Evolutionary conservation across 2,888 invertebrate species (phyloP), one percentile per base, ranked within the genome.

Genomic region (Dichetophora obliterata): DNA sequence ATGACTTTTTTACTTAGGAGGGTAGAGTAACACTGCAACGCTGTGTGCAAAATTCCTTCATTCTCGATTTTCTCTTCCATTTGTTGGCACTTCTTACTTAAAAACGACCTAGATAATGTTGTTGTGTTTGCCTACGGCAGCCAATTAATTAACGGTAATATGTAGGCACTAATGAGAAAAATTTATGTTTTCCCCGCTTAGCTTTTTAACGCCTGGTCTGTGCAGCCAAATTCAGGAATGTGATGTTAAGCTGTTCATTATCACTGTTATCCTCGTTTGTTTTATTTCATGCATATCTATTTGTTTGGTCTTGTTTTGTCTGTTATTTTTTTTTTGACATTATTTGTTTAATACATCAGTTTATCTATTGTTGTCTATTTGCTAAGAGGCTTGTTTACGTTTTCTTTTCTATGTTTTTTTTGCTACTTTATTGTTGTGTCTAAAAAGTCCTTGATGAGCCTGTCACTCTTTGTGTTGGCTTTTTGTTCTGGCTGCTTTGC

Each of bases 131-230:
- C 68, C 50, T 27, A n/a, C 50, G 50, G 71, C 50, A 37, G 82
- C 80, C 83, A 84, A 87, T 87, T 86, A 86, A 85, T 85, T 87
- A 85, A 81, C 82, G 81, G 82, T 84, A 85, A 86, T 85, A 85
- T 86, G 85, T 81, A n/a, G n/a, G n/a, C n/a, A 43, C 43, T 43
- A 43, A 43, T 43, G 43, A 43, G 43, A 43, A 43, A 43, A 43
- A 43, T 43, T 43, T 43, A 43, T 43, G 43, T 43, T 43, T 43
- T 43, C 43, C 11, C 43, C 6, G 14, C 43, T 31, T 31, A 43
- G 6, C 4, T 43, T 43, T 3, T 11, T 11, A 43, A 43, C 14
- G 43, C 11, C 43, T 11, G 2, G 43, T 43, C 43, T 43, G 43
- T 11, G 11, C 4, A 43, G 43, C 43, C 43, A 43, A 43, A 43